phyloP scores from a whole-genome alignment of 2,888 invertebrate genomes.

The Lepidonotus clava region DNA sequence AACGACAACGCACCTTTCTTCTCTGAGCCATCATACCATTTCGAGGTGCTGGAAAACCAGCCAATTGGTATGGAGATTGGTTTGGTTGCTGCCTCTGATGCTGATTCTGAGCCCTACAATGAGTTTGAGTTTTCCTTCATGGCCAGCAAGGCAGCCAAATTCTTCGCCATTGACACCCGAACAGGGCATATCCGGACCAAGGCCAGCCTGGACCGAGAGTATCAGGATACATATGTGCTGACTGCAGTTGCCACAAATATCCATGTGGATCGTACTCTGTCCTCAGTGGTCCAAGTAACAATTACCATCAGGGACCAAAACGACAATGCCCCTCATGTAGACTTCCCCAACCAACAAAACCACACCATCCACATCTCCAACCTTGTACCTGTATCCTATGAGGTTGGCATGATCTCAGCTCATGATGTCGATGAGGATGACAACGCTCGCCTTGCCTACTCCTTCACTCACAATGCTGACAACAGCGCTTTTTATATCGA shows the following conservation, averaged over 20 bases:
- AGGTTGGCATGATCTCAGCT: constrained; percentile 38
- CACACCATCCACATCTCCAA: constrained; percentile 52
- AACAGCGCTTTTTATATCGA: constrained; percentile 39
- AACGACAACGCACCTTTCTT: constrained; percentile 60
- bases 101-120: constrained; percentile 42
- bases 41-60: constrained; percentile 61
- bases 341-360: constrained; percentile 49
- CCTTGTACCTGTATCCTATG: constrained; percentile 37
- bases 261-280: background rate
- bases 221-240: constrained; percentile 87
- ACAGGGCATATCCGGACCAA: constrained; percentile 91
- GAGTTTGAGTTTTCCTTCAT: constrained; percentile 47
- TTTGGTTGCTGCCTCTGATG: constrained; percentile 43
- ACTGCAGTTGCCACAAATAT: constrained; percentile 84
- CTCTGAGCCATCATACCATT: constrained; percentile 16
- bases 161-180: constrained; percentile 91
- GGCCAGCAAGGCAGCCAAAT: constrained; percentile 81
- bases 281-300: background rate
- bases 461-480: constrained; percentile 14
- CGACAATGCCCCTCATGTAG: constrained; percentile 40
- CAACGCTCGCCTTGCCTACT: constrained; percentile 53
- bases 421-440: constrained; percentile 49
- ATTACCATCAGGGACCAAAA: constrained; percentile 25
- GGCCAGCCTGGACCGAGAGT: constrained; percentile 91
- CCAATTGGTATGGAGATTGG: constrained; percentile 56